A percentile compares a stretch with the other conserved stretches of the same genome.
Conservation (phyloP, 2,888 invertebrate species). For the Drosophila anomelani region DNA sequence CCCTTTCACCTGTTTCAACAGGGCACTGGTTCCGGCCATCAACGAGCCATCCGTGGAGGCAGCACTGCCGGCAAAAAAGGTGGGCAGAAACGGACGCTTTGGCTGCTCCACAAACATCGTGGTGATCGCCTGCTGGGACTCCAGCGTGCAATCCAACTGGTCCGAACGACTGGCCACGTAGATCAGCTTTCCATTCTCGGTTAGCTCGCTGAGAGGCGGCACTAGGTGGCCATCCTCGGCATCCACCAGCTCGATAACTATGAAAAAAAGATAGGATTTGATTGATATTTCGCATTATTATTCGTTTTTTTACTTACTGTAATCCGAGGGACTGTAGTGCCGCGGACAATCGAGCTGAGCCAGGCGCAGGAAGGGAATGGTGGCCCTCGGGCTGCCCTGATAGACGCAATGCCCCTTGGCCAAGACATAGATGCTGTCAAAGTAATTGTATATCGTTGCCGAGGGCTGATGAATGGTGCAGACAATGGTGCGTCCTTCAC, state of each 20-base stretch:
- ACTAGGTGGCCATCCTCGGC: conserved; percentile 86
- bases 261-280: background rate
- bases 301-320: conserved; percentile 85
- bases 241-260: conserved; percentile 88
- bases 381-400: conserved; percentile 87
- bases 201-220: conserved; percentile 85
- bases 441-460: conserved; percentile 88
- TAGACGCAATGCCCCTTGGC: conserved; percentile 88
- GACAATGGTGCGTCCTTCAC: conserved; percentile 88
- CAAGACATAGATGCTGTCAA: conserved; percentile 88
- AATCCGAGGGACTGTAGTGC: conserved; percentile 90
- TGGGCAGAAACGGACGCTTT: conserved; percentile 63
- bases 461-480: conserved; percentile 90
- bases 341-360: conserved; percentile 87
- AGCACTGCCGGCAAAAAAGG: conserved; percentile 67
- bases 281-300: background rate
- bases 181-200: conserved; percentile 87
- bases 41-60: conserved; percentile 72
- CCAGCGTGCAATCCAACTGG: conserved; percentile 34
- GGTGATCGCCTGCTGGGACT: conserved; percentile 84
- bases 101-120: conserved; percentile 82
- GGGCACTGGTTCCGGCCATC: conserved; percentile 74
- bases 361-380: conserved; percentile 87
- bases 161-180: conserved; percentile 65
- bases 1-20: conserved; percentile 86